Evolutionary conservation across 2,888 invertebrate genomes (phyloP), one percentile per base, ranked within the genome.

Genomic region (Euphydryas editha): DNA sequence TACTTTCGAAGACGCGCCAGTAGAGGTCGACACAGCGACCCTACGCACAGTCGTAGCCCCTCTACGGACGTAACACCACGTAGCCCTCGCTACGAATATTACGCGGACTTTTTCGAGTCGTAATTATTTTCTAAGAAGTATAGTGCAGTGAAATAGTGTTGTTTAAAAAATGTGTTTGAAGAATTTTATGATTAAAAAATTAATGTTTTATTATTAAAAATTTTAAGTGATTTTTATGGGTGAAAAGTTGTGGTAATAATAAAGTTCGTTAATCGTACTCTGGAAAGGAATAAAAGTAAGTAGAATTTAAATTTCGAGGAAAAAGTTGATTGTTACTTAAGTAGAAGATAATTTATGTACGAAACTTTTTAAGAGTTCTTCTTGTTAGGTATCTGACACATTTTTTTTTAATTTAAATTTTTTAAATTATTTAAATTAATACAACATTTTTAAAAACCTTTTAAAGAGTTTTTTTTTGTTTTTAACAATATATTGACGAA

Each of bases 31-130:
- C 70, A 65, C 69, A 55, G 64, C 56, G 62, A 59, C 42, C 49
- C 67, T 75, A 78, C 79, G 78, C 77, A 78, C 80, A 81, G 81
- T 81, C 79, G 79, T 78, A 77, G 75, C 72, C 57, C 64, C 73
- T 73, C 76, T 67, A 72, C 74, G 75, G 75, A 68, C 73, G 80
- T 76, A 71, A 75, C 73, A 64, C 64, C 69, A 80, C 80, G 80
- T 73, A 75, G 72, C 71, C 17, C 13, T 21, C 67, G 76, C 62
- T 59, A 37, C 67, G 62, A 58, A 36, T 62, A 65, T 66, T 57
- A 62, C 58, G 60, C 62, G 62, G 49, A 71, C 58, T 69, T 66
- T 65, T 37, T n/a, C 24, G 46, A 18, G 47, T 49, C 65, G 62
- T 18, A 20, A 49, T 13, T 20, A 13, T 49, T 49, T 21, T 46